A percentile compares a stretch with the other conserved stretches of the same genome.
Evolutionary conservation across 2,888 invertebrate genomes (phyloP).

Genomic region (Heliconius cydno): DNA sequence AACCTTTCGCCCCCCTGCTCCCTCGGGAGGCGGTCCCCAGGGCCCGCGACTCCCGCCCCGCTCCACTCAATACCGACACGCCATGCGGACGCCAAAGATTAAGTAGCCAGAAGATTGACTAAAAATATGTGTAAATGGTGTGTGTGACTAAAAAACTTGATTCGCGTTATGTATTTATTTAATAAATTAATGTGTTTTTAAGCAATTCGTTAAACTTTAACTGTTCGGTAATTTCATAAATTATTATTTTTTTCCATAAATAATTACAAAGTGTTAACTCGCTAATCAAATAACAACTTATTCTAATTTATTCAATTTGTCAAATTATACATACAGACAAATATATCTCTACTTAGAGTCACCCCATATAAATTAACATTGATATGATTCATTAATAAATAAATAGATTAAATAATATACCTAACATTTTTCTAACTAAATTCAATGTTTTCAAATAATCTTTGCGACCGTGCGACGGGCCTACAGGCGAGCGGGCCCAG

Average conservation of each 20-base stretch:
- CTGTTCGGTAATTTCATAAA: too few relatives aligned
- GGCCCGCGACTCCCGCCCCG: slow-evolving; percentile 77
- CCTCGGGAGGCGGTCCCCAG: slow-evolving; percentile 83
- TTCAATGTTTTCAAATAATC: slow-evolving; percentile 56
- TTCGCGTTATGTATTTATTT: background rate
- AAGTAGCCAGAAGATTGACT: slow-evolving; percentile 56
- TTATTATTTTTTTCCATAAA: too few relatives aligned
- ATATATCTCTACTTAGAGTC: too few relatives aligned
- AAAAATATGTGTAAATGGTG: slow-evolving; percentile 42
- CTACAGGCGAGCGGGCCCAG: slow-evolving; percentile 72
- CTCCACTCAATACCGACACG: slow-evolving; percentile 83
- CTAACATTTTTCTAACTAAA: background rate
- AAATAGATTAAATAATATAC: background rate
- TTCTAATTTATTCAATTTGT: too few relatives aligned
- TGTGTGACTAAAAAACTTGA: background rate
- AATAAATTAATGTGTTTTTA: background rate
- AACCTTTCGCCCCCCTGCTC: slow-evolving; percentile 76
- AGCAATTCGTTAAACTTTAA: background rate
- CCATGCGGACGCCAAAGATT: slow-evolving; percentile 78
- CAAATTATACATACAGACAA: too few relatives aligned
- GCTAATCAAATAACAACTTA: too few relatives aligned
- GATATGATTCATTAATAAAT: background rate
- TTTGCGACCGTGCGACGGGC: slow-evolving; percentile 77
- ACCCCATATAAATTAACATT: too few relatives aligned
- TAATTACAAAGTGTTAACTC: too few relatives aligned